Evolutionary conservation across 2,888 invertebrate species (phyloP), one percentile per base, ranked within the genome.

Genomic region (Acanthosepion esculentum): DNA sequence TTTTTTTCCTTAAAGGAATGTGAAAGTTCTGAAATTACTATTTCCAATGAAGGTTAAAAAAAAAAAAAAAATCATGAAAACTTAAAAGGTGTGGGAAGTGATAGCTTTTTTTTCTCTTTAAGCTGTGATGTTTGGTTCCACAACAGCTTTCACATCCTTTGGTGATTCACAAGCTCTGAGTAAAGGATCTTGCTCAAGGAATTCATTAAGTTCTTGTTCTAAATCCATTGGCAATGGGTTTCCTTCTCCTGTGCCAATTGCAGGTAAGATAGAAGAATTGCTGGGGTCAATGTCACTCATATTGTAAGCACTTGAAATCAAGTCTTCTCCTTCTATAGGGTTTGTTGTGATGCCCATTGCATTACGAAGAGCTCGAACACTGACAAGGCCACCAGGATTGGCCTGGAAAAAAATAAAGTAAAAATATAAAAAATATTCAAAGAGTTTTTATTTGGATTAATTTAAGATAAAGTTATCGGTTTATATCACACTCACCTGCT

Each of bases 281-380:
- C 12, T 41, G 0, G 33, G 23, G 15, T 78, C 78, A 15, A 78
- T 78, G 33, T 93, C 93, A 50, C 53, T 53, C 48, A 53, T 29
- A 50, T 93, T 93, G 41, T 59, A 64, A n/a, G 93, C 48, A 50
- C 48, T 48, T 18, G 91, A 50, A 23, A 53, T n/a, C 53, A 53
- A 26, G 64, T 48, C 94, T 3, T 94, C 78, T 33, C 94, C 92
- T 91, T 94, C 94, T 64, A 94, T 93, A 8, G 96, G 95, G 23
- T 95, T 53, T 18, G 95, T 55, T 12, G 95, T 94, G 91, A 96
- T 96, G 15, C 96, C 96, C 96, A 96, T 95, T 3, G 96, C 96
- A 18, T 95, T 95, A 8, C 96, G 94, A 12, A 96, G 91, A 48
- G 95, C 95, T 91, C 95, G 95, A 6, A 95, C 94, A 94, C 95